These are phyloP conservation scores for Pseudorectes ferrugineus DNA, from an alignment of 2,113 vertebrate genomes.

Conservation along the genomic window DNA sequence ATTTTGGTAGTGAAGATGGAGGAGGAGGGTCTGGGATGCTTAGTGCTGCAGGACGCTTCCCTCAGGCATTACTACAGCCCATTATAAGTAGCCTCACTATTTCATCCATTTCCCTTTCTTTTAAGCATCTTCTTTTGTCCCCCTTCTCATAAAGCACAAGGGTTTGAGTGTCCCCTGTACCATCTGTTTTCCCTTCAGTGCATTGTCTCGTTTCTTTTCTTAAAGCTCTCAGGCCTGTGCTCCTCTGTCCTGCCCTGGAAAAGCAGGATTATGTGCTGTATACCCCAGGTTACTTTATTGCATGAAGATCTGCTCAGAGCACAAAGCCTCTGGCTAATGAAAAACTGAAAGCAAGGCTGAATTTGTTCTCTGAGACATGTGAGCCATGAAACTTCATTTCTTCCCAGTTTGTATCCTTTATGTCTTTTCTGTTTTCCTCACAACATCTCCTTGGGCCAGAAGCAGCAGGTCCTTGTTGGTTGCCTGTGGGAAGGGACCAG, in stretches of 20 bases:
- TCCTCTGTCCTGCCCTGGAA: not conserved
- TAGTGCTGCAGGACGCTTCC: not conserved
- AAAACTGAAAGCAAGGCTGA: not conserved
- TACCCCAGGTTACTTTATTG: not conserved
- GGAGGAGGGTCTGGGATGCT: not conserved
- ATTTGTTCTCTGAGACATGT: rapidly evolving
- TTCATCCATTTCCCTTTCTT: not conserved
- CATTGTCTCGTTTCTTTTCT: rapidly evolving
- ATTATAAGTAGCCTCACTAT: not conserved
- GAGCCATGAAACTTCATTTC: not conserved
- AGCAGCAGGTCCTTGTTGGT: not conserved
- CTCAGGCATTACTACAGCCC: not conserved
- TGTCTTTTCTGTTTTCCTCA: rapidly evolving
- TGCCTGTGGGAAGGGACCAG: not conserved
- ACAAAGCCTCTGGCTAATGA: not conserved
- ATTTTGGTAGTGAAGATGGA: not conserved
- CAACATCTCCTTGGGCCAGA: not conserved
- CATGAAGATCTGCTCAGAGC: not conserved
- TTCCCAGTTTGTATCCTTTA: not conserved
- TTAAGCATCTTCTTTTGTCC: not conserved
- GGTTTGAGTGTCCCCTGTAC: not conserved
- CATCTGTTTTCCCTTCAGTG: not conserved
- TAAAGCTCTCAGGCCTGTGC: not conserved
- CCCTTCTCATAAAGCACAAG: not conserved
- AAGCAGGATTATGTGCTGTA: not conserved